These are phyloP conservation scores for Kryptolebias marmoratus DNA, from an alignment of 2,113 vertebrate species.

Conservation along the genomic window DNA sequence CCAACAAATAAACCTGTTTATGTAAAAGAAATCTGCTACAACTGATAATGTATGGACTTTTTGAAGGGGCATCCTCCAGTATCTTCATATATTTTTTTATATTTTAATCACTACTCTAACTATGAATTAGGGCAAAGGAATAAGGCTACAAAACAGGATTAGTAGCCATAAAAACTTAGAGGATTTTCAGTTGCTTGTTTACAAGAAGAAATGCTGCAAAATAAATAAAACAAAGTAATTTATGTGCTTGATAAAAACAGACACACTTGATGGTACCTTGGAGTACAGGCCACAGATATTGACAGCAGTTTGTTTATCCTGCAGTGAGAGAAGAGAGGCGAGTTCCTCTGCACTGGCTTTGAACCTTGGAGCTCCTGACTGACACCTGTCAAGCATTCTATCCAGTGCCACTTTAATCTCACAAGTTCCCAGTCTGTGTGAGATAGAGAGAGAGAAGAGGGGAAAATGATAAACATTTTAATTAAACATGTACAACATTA, in stretches of 20 bases:
- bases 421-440: conserved; percentile 42
- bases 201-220: no score
- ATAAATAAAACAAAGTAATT: neutral
- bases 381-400: conserved; percentile 72
- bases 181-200: no score
- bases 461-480: neutral
- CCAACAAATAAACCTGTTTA: no score
- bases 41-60: no score
- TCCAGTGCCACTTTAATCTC: conserved; percentile 50
- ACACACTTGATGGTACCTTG: conserved; percentile 60
- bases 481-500: neutral
- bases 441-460: neutral
- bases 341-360: conserved; percentile 59
- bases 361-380: conserved; percentile 21
- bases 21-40: no score
- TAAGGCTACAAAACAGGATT: no score
- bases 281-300: conserved; percentile 69
- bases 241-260: neutral
- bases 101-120: no score
- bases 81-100: no score
- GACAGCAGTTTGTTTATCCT: conserved; percentile 42
- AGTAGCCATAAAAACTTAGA: no score
- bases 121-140: no score
- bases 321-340: conserved; percentile 58
- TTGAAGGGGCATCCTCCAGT: no score